Evolutionary conservation across 2,113 vertebrate genomes (phyloP), one percentile per base, ranked within the genome.

Genomic region (Hypanus sabinus): DNA sequence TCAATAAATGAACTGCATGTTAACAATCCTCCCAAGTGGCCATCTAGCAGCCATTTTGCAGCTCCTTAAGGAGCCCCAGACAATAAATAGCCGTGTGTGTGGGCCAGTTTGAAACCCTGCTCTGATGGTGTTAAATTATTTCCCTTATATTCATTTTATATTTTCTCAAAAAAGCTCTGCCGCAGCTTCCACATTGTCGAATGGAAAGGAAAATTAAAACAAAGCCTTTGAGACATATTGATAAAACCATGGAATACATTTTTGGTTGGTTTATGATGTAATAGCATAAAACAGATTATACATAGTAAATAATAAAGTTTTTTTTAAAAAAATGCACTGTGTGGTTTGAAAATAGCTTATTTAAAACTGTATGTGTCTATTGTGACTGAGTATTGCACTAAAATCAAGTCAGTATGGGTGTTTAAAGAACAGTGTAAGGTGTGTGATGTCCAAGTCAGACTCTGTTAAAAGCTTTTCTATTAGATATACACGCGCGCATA

Each of bases 261-360:
- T 93, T 93, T 93, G 68, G 90, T 93, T 93, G 91, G 46, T 12
- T 93, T 93, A 73, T 93, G 38, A 93, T 65, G 22, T 33, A 71
- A 38, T 92, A 65, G 88, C 38, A 33, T n/a, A 46, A 93, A 93
- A 93, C 68, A 93, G 70, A 93, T 71, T 93, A 75, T 55, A 93
- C 68, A 73, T 38, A 30, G 68, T 93, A 93, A 71, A 71, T 93
- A 93, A 55, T 36, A 73, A 93, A 11, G n/a, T 70, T n/a, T 30
- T 46, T 46, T 70, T 46, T n/a, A n/a, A n/a, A 62, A 27, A 71
- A 93, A 93, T 24, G 91, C 38, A 73, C 70, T 55, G 71, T 73
- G 73, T 75, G 22, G 70, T 93, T 93, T 93, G 91, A 73, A 93
- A 93, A 55, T 93, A 93, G 91, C 91, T 93, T 93, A 93, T 93